Evolutionary conservation across 2,888 invertebrate species (phyloP).

Genomic region (Vesta saturnalis): DNA sequence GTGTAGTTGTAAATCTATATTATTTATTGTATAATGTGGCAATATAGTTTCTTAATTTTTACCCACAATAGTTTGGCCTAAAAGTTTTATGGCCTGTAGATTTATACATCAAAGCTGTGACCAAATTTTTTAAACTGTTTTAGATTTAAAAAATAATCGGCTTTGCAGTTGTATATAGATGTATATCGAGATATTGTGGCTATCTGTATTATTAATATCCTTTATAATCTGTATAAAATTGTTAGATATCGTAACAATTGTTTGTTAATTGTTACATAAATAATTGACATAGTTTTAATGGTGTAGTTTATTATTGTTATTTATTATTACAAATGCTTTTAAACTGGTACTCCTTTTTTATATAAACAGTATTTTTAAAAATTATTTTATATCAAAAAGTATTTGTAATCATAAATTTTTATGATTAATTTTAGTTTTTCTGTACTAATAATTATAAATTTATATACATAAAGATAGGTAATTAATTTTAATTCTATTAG

Average conservation of each 20-base stretch:
- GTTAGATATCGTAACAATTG: constrained; percentile 39
- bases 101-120: constrained; percentile 35
- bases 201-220: constrained; percentile 33
- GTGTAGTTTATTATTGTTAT: constrained; percentile 41
- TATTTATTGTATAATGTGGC: constrained; percentile 20
- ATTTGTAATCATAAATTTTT: constrained; percentile 35
- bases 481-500: constrained; percentile 20
- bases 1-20: neutral
- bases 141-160: constrained; percentile 25
- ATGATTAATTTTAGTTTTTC: constrained; percentile 20
- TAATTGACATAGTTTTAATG: constrained; percentile 39
- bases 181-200: constrained; percentile 28
- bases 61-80: constrained; percentile 20
- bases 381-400: constrained; percentile 19
- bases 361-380: constrained; percentile 27
- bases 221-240: constrained; percentile 37
- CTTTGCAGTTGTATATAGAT: constrained; percentile 36
- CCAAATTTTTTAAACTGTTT: constrained; percentile 33
- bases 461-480: constrained; percentile 20
- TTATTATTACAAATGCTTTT: constrained; percentile 37
- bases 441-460: constrained; percentile 21
- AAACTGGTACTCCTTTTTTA: constrained; percentile 19
- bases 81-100: constrained; percentile 27
- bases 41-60: constrained; percentile 21
- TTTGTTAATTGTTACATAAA: constrained; percentile 37